Base-by-base conservation (phyloP, 2,113 vertebrate genomes). In the Larimichthys polyactis region DNA sequence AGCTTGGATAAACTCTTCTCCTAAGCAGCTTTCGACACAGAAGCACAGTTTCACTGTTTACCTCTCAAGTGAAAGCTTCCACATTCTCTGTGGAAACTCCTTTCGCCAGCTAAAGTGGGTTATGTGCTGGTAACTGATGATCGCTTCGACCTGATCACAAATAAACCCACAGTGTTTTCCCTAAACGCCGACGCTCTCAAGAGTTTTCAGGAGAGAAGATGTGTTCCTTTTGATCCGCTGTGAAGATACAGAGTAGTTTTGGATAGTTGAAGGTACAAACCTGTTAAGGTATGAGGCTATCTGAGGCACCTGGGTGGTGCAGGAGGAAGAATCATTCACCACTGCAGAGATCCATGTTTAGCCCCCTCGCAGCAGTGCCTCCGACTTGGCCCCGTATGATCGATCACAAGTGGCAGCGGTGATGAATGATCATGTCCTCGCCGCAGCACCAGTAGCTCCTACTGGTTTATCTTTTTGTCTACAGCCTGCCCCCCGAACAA, bases 361-460 rank as follows among this genome's bases (percentile, higher is more conserved):
- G 54, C 40, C 62, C 14, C 12, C 0, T 36, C 19, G 40, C 49
- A 57, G 60, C 36, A 24, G 24, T 55, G 66, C 3, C 12, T 55
- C 27, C 1, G 51, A 59, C 58, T 49, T 55, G 20, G 24, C 60
- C 36, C 16, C 24, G 6, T 7, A 36, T 29, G 57, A 72, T 81
- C 20, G 27, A 68, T 67, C 24, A n/a, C 55, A 24, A 72, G 60
- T 19, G 62, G 46, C 62, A 55, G 62, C n/a, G 22, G 2, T 74
- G 84, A 86, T 75, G 22, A 64, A 69, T 46, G 57, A 59, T 74
- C 19, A 11, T 40, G 27, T 76, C 20, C 49, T 44, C n/a, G 55
- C 17, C 19, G 1, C 0, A 4, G 27, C n/a, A 29, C 17, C 14
- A 48, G 20, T 40, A 22, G 40, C n/a, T 52, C n/a, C 20, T 22